Percentiles rank a stretch among this genome's conserved stretches.
Conservation (phyloP, 1,140 invertebrate genomes). For the Atta texana region DNA sequence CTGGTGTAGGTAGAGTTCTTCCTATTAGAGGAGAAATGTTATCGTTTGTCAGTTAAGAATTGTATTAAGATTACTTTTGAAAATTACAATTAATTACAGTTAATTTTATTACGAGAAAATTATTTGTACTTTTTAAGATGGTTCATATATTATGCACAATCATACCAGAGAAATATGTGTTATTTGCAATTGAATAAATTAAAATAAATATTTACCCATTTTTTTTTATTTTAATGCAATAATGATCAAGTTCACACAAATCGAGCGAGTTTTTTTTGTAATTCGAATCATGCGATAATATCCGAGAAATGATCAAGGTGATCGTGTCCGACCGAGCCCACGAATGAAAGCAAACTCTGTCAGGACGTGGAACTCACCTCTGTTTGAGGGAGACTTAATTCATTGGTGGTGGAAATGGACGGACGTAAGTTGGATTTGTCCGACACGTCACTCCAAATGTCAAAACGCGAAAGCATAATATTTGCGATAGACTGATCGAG, state of each 20-base stretch:
- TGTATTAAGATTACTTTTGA: background rate
- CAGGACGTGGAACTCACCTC: conserved; percentile 7
- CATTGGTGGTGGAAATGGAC: conserved; percentile 50
- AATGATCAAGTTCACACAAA: background rate
- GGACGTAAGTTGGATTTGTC: conserved; percentile 53
- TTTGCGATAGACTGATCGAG: conserved; percentile 63
- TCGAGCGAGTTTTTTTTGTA: background rate
- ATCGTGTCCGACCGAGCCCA: conserved; percentile 28
- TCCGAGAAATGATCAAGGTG: background rate
- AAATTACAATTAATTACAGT: conserved; percentile 2
- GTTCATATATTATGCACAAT: background rate
- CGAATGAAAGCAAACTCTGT: conserved; percentile 29
- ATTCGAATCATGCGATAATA: background rate
- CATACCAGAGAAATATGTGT: background rate
- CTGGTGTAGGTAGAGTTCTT: conserved; percentile 89
- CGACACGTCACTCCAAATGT: conserved; percentile 59
- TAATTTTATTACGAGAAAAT: background rate
- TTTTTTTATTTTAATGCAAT: conserved; percentile 1
- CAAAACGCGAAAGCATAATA: conserved; percentile 70
- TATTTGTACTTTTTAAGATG: background rate
- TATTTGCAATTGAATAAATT: background rate
- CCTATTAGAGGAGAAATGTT: conserved; percentile 84
- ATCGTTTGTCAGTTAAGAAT: conserved; percentile 7
- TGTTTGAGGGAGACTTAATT: conserved; percentile 29
- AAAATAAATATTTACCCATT: conserved; percentile 53